Evolutionary conservation across 2,888 invertebrate species (phyloP).

Genomic region (Coleophora flavipennella): DNA sequence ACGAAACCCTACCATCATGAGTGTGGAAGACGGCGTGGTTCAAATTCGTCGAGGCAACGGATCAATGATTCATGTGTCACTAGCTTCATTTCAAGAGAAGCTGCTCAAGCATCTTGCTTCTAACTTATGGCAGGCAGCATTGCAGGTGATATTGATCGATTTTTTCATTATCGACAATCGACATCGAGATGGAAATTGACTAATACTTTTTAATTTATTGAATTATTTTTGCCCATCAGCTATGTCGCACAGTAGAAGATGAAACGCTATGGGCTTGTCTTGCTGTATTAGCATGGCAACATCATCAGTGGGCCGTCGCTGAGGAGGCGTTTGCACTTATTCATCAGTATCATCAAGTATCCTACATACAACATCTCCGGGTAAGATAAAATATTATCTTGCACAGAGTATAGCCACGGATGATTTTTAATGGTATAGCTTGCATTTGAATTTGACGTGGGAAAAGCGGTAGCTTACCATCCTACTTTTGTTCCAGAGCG

Average conservation of each 20-base stretch:
- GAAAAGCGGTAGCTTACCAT: too few species aligned
- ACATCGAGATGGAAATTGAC: too few species aligned
- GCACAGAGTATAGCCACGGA: too few species aligned
- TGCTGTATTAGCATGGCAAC: constrained; percentile 91
- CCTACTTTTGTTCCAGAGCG: constrained; percentile 37
- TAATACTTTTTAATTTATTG: too few species aligned
- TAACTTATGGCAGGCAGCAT: constrained; percentile 87
- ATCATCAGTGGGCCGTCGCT: constrained; percentile 88
- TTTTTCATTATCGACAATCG: too few species aligned
- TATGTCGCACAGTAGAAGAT: constrained; percentile 65
- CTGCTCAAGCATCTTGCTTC: constrained; percentile 75
- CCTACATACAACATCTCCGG: constrained; percentile 86
- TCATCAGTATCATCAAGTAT: constrained; percentile 80
- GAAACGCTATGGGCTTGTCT: constrained; percentile 93
- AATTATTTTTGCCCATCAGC: constrained; percentile 23
- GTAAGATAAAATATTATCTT: constrained; percentile 54
- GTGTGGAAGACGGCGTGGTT: constrained; percentile 88
- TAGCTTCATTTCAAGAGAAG: constrained; percentile 79
- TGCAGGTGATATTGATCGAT: constrained; percentile 75
- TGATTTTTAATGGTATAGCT: too few species aligned
- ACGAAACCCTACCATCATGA: constrained; percentile 84
- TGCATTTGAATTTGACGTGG: too few species aligned
- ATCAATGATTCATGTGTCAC: constrained; percentile 81
- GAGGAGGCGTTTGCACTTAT: constrained; percentile 92
- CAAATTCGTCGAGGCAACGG: constrained; percentile 92